Evolutionary conservation across 2,888 invertebrate species (phyloP), one percentile per base, ranked within the genome.

Genomic region (Lagria hirta): DNA sequence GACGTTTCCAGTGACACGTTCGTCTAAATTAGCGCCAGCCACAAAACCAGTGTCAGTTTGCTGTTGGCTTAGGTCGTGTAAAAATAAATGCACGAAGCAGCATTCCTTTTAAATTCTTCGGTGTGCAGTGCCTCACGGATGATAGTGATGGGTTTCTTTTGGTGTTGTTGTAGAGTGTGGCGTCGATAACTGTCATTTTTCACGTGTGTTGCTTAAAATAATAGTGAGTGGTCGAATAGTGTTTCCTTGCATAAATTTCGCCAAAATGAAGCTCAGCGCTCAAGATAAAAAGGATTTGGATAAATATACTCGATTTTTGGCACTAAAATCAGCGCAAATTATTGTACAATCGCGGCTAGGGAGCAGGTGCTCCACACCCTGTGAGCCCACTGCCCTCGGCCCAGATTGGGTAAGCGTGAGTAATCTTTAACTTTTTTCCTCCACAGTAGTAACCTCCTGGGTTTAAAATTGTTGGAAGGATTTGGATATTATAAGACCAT

Each of bases 311-410:
- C 93, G 89, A 73, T 88, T 89, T 70, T 76, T 95, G 55, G 86
- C 88, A 7, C 74, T 89, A 43, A 95, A 95, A 75, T 83, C 89
- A 36, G 86, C 88, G 17, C 94, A 95, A 73, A 86, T 94, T 32
- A 90, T 96, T 36, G 89, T 96, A 11, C 93, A 95, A 72, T 91
- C 93, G 38, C 80, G 96, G 57, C 80, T 91, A 46, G 94, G 94
- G 12, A 88, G 88, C 62, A 92, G 88, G 72, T 82, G 89, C 33
- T 81, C 82, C 65, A 87, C 88, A 0, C 81, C 82, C 60, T 89
- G 88, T 55, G 90, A 88, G 69, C 82, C 86, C 3, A 81, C 86
- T 3, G 79, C 84, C 18, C 29, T 27, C 12, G 87, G 88, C 45
- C 82, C 86, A 13, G 92, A 91, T 72, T 94, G 93, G 88, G 86